Conservation (phyloP, 2,797 vertebrate genomes). For the Rhinogobio ventralis region DNA sequence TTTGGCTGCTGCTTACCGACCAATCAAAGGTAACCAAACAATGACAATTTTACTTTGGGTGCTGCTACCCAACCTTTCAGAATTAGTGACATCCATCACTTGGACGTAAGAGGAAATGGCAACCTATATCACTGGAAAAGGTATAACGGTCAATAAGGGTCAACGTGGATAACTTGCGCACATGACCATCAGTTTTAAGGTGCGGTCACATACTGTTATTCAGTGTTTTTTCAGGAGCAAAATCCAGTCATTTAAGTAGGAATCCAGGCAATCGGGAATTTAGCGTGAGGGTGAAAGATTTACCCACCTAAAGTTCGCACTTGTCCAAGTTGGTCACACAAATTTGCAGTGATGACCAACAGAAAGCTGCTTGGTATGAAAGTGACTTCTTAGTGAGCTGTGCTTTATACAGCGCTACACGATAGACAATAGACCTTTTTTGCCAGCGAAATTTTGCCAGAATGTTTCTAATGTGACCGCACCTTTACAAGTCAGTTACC, state of each 20-base stretch:
- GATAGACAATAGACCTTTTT: background rate
- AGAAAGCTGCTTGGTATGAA: background rate
- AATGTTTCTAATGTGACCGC: background rate
- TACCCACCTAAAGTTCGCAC: background rate
- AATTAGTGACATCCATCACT: conserved; percentile 17
- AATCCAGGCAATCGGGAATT: background rate
- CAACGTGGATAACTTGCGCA: background rate
- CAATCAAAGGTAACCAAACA: conserved; percentile 10
- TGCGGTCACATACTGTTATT: background rate
- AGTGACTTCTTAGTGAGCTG: background rate
- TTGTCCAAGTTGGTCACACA: background rate
- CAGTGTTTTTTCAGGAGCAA: rapidly evolving
- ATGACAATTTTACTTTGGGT: background rate
- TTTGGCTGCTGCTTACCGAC: background rate
- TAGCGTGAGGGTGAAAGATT: background rate
- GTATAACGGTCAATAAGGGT: background rate
- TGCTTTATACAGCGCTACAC: background rate
- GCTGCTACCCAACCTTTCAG: background rate
- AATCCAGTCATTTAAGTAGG: background rate
- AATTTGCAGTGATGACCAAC: background rate
- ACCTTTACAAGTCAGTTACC: background rate
- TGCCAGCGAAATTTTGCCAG: no score
- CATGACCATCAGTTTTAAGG: background rate
- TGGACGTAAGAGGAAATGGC: background rate
- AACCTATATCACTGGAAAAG: background rate